Evolutionary conservation across 2,797 vertebrate species (phyloP).

Genomic region (Bovichtus variegatus): DNA sequence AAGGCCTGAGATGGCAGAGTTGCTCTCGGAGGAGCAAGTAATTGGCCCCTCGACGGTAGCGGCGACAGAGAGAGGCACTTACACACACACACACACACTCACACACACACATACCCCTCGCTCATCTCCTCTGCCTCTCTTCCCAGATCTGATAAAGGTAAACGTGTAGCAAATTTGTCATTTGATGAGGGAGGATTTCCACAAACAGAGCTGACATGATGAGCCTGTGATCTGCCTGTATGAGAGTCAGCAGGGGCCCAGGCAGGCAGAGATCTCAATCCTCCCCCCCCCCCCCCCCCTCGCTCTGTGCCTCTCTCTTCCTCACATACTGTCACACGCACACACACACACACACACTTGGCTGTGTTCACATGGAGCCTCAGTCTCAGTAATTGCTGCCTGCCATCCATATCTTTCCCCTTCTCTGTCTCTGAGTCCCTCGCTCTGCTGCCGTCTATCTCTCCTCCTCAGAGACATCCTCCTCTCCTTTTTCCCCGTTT

Average conservation of each 20-base stretch:
- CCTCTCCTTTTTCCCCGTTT: slow-evolving; percentile 60
- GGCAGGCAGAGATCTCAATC: slow-evolving; percentile 85
- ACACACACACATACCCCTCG: slow-evolving; percentile 56
- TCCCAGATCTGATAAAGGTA: slow-evolving; percentile 90
- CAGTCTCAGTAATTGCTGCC: slow-evolving; percentile 83
- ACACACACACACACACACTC: slow-evolving; percentile 58
- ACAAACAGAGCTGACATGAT: slow-evolving; percentile 89
- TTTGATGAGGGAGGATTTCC: slow-evolving; percentile 89
- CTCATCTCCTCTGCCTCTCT: slow-evolving; percentile 77
- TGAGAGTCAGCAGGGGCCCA: slow-evolving; percentile 84
- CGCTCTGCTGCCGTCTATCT: slow-evolving; percentile 78
- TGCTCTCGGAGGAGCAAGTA: slow-evolving; percentile 88
- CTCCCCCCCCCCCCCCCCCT: slow-evolving; percentile 54
- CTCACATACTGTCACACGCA: too few relatives aligned
- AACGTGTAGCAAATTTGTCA: slow-evolving; percentile 89
- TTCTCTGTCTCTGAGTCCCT: slow-evolving; percentile 75
- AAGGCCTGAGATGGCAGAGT: slow-evolving; percentile 79
- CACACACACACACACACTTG: slow-evolving; percentile 68
- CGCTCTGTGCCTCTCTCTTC: too few relatives aligned
- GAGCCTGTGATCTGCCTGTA: slow-evolving; percentile 89
- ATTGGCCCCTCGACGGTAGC: slow-evolving; percentile 88
- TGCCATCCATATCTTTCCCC: slow-evolving; percentile 83
- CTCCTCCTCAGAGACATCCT: slow-evolving; percentile 80
- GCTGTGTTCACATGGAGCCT: slow-evolving; percentile 76
- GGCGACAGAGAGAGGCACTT: slow-evolving; percentile 77